phyloP scores from a whole-genome alignment of 2,113 vertebrate genomes.

The Heterotis niloticus region DNA sequence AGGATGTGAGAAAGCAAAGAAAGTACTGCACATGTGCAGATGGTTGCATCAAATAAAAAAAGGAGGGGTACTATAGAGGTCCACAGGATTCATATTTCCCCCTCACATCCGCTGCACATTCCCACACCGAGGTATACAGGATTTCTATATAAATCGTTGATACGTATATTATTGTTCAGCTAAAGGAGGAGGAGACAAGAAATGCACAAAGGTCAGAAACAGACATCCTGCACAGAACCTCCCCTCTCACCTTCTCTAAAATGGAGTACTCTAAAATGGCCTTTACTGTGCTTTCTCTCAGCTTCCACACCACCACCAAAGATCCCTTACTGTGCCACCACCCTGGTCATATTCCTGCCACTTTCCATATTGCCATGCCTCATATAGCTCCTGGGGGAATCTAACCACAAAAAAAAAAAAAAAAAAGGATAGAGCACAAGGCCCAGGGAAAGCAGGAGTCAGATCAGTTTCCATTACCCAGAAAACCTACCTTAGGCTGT shows the following conservation, averaged over 20 bases:
- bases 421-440: not conserved
- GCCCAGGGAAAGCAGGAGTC: no score
- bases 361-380: not conserved
- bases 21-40: constrained; percentile 43
- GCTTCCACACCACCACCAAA: not conserved
- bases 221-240: no score
- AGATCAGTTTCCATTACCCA: no score
- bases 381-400: not conserved
- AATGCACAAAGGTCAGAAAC: not conserved
- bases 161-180: no score
- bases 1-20: constrained; percentile 59
- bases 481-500: no score
- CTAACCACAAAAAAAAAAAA: no score
- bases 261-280: no score
- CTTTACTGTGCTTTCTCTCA: not conserved
- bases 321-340: not conserved
- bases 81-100: not conserved
- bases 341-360: not conserved
- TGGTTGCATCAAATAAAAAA: constrained; percentile 40
- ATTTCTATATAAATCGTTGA: not conserved
- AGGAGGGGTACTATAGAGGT: constrained; percentile 30
- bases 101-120: not conserved
- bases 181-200: not conserved
- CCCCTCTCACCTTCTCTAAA: no score
- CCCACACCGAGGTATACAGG: not conserved